Evolutionary conservation across 2,113 vertebrate species (phyloP), one percentile per base, ranked within the genome.

Genomic region (Cebidichthys violaceus): DNA sequence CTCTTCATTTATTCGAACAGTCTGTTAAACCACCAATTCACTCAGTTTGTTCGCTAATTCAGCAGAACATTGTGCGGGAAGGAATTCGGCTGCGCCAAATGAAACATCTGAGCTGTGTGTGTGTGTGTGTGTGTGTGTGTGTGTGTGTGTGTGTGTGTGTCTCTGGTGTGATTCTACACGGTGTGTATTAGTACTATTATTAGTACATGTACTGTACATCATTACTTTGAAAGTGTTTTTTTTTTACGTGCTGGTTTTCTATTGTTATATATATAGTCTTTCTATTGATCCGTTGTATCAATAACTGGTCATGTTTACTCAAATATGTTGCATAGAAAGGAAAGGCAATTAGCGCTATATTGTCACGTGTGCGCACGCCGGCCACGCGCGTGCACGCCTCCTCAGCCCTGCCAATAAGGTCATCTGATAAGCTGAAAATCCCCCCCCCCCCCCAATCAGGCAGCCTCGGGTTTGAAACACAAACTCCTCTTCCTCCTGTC

Each of bases 391-490:
- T 43, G 55, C 54, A 47, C 54, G 33, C 37, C 80, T 78, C 71
- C 43, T 76, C 64, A 57, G 39, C 52, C 45, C 37, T 69, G 82
- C 71, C 75, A 87, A 62, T 89, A 86, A 92, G 90, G 89, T 93
- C 86, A 90, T 88, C 86, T 87, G 90, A 88, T 93, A 90, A 94
- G 78, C 93, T 90, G 83, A 72, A 90, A 92, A 92, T 92, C 90
- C 86, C 37, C 62, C 52, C 18, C 24, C 35, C 90, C 85, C 37
- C 50, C 13, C 47, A 39, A 20, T 57, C 37, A 73, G 67, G 20
- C 77, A 61, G 76, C 85, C 68, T 62, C 43, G 14, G 75, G 55
- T 77, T 69, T 65, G 14, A 20, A 31, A 37, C 54, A 45, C 18
- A 47, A 22, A 75, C 60, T 50, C 10, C 4, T 24, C 31, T n/a